Evolutionary conservation across 2,888 invertebrate species (phyloP), one percentile per base, ranked within the genome.

Genomic region (Eupeodes latifasciatus): DNA sequence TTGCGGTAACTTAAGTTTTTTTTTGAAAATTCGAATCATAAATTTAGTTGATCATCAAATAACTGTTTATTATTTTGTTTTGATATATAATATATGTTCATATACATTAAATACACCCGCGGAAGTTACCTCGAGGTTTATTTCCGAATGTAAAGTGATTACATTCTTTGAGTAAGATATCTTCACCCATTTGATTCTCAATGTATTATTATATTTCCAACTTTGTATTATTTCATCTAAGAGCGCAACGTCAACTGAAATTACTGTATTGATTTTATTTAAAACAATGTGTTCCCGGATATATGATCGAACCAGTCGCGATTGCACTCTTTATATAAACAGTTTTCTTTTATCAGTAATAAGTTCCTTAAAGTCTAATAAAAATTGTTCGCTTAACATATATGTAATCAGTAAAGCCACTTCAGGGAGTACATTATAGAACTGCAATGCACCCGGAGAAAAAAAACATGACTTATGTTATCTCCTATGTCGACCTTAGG

Each of bases 141-240:
- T 61, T 79, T 76, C 66, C 86, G 27, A n/a, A n/a, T n/a, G n/a
- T n/a, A n/a, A n/a, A n/a, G n/a, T n/a, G n/a, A n/a, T 71, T 82
- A 36, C 59, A 79, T 57, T 79, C 36, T 27, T 86, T 86, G 2
- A 49, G 47, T 27, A 85, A 51, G 78, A 66, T 81, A 10, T 85
- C 81, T 74, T 85, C 85, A 69, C 81, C 85, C 85, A 85, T 85
- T 59, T 44, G 27, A n/a, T 47, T 27, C 16, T 14, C 5, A 66
- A 16, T 27, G 66, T 19, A 16, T 12, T 55, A 55, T 10, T 19
- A 5, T 11, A 1, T 51, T 64, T 44, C 1, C 12, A 12, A 47
- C 7, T 19, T 12, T 14, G 44, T 53, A 4, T 51, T 3, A 61
- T n/a, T 0, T n/a, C n/a, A n/a, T n/a, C n/a, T n/a, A n/a, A n/a